A percentile compares a stretch with the other conserved stretches of the same genome.
These are phyloP conservation scores for Litoditis marina DNA, from an alignment of 2,888 invertebrate genomes.

Conservation along the genomic window DNA sequence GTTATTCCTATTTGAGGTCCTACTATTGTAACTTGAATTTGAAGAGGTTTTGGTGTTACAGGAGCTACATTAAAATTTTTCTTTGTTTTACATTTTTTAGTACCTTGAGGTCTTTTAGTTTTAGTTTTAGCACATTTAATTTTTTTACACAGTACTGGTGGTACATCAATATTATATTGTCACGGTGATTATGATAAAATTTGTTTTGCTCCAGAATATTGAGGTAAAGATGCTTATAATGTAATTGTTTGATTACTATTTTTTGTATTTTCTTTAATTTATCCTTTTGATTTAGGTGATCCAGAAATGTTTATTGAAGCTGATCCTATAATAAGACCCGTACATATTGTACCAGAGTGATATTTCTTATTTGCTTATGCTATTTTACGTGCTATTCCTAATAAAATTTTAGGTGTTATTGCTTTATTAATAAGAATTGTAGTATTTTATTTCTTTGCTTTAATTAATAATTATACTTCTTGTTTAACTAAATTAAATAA, in stretches of 20 bases:
- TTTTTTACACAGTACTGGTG: conserved; percentile 60
- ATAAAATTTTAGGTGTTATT: conserved; percentile 76
- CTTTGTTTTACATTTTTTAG: conserved; percentile 74
- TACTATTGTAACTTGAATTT: conserved; percentile 69
- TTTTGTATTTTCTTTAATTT: conserved; percentile 67
- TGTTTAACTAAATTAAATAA: conserved; percentile 42
- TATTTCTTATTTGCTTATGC: conserved; percentile 81
- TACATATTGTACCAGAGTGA: conserved; percentile 81
- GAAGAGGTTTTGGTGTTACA: conserved; percentile 76
- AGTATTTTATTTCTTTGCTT: conserved; percentile 47
- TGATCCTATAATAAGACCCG: conserved; percentile 72
- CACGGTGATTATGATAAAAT: conserved; percentile 54
- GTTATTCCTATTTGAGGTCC: conserved; percentile 48
- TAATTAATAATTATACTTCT: conserved; percentile 47
- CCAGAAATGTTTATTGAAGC: conserved; percentile 76
- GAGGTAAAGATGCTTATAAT: conserved; percentile 55
- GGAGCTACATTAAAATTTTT: conserved; percentile 77
- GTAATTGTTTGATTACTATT: conserved; percentile 68
- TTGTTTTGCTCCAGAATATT: conserved; percentile 48
- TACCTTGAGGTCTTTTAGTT: conserved; percentile 71
- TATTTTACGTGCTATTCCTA: conserved; percentile 77
- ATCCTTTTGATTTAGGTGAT: conserved; percentile 67
- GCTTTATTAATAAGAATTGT: conserved; percentile 65
- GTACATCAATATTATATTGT: conserved; percentile 46
- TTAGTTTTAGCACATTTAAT: conserved; percentile 52